Evolutionary conservation across 92 coral and sea anemone genomes (phyloP).

Genomic region (Epizoanthus ramosus): DNA sequence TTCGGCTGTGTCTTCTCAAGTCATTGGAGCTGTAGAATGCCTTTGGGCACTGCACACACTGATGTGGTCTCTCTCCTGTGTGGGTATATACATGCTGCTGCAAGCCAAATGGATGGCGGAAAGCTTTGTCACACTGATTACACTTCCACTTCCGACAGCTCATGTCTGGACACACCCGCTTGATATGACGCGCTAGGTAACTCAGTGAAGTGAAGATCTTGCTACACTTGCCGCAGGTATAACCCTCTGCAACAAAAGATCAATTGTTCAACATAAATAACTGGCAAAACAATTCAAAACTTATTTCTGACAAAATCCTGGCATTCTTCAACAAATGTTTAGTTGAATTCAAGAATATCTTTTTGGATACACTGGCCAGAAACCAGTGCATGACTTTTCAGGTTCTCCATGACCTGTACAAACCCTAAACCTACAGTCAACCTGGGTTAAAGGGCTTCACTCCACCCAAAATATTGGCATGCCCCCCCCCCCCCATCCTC

Average conservation of each 20-base stretch:
- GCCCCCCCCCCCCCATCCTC: too few relatives aligned
- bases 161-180: conserved; percentile 99
- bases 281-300: background rate
- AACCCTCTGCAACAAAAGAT: conserved; percentile 76
- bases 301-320: background rate
- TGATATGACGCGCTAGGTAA: conserved; percentile 96
- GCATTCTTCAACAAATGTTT: too few relatives aligned
- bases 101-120: conserved; percentile 97
- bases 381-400: too few relatives aligned
- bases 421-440: too few relatives aligned
- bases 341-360: too few relatives aligned
- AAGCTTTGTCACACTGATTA: conserved; percentile 93
- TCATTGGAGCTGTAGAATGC: conserved; percentile 99
- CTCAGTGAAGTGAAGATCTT: conserved; percentile 97
- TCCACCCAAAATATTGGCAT: too few relatives aligned
- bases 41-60: conserved; percentile 94
- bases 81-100: conserved; percentile 99
- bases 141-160: conserved; percentile 99
- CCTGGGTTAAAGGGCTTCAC: too few relatives aligned
- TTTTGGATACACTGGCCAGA: too few relatives aligned
- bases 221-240: conserved; percentile 96
- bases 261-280: background rate
- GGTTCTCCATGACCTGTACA: too few relatives aligned
- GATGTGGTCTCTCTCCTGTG: conserved; percentile 98
- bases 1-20: conserved; percentile 93